Base-by-base conservation (phyloP, 2,888 invertebrate genomes). In the Coleophora flavipennella region DNA sequence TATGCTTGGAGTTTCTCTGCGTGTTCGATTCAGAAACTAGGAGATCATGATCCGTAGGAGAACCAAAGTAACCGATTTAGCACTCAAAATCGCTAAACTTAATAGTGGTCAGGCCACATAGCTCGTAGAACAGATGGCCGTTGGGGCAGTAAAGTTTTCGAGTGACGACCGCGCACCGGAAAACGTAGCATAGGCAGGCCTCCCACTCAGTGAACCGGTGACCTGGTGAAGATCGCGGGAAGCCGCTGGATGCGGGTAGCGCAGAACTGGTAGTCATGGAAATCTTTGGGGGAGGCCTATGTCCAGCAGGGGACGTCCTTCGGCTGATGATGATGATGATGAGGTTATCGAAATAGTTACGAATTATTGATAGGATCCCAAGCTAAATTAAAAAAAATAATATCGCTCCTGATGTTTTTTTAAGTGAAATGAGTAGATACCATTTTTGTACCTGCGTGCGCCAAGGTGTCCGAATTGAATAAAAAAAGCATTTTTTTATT, bases 311-410 rank as follows among this genome's bases (percentile, higher is more conserved):
- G n/a, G 29, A 29, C 29, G 29, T 29, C 29, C 8, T 29, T n/a
- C n/a, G 29, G 29, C 29, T 29, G 29, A 29, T 9, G 8, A 6
- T 4, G 3, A 40, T 28, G 37, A 44, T 32, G 26, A 35, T 38
- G 32, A 31, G 33, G 34, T 36, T 37, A 39, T 20, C 20, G 20
- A n/a, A n/a, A n/a, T n/a, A n/a, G n/a, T n/a, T n/a, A n/a, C n/a
- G n/a, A n/a, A n/a, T n/a, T n/a, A n/a, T n/a, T n/a, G n/a, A n/a
- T n/a, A n/a, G n/a, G n/a, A n/a, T n/a, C n/a, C n/a, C n/a, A n/a
- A n/a, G n/a, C n/a, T n/a, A n/a, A n/a, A n/a, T n/a, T n/a, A n/a
- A n/a, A n/a, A n/a, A n/a, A n/a, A n/a, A n/a, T n/a, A n/a, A n/a
- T n/a, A n/a, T n/a, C n/a, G n/a, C n/a, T n/a, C n/a, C n/a, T n/a